Evolutionary conservation across 1,140 invertebrate species (phyloP).

Genomic region (Trichomalopsis sarcophagae): DNA sequence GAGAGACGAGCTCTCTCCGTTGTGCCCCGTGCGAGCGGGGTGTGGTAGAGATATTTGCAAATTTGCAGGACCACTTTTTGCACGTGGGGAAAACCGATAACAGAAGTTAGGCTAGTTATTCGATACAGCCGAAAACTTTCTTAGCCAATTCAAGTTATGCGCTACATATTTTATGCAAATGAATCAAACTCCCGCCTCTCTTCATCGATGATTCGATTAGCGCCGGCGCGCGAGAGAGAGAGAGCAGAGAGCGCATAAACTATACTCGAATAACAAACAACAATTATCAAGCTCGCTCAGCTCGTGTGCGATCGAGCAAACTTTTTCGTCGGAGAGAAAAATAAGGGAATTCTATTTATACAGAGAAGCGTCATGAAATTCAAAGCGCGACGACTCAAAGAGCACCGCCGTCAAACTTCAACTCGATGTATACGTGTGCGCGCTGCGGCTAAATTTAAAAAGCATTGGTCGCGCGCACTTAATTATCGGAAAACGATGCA

Average conservation of each 20-base stretch:
- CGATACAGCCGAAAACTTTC: not conserved
- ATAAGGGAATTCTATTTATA: not conserved
- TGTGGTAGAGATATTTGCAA: no score
- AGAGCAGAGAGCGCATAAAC: not conserved
- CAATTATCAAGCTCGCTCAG: not conserved
- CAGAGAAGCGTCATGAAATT: not conserved
- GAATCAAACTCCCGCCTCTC: not conserved
- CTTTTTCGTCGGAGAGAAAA: not conserved
- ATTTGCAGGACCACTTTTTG: no score
- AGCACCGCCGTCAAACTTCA: not conserved
- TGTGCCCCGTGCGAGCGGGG: no score
- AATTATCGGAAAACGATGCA: constrained; percentile 1
- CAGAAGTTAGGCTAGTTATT: not conserved
- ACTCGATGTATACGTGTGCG: no score
- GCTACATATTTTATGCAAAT: not conserved
- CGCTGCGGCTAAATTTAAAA: not conserved
- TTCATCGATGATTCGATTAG: not conserved
- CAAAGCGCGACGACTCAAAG: not conserved
- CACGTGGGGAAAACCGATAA: no score
- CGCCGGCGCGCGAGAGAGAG: no score
- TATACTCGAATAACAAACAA: not conserved
- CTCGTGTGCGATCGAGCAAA: not conserved
- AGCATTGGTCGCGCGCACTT: not conserved
- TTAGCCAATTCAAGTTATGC: not conserved
- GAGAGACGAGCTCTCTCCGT: no score